Evolutionary conservation across 2,888 invertebrate species (phyloP), one percentile per base, ranked within the genome.

Genomic region (Invenusta paracnida): DNA sequence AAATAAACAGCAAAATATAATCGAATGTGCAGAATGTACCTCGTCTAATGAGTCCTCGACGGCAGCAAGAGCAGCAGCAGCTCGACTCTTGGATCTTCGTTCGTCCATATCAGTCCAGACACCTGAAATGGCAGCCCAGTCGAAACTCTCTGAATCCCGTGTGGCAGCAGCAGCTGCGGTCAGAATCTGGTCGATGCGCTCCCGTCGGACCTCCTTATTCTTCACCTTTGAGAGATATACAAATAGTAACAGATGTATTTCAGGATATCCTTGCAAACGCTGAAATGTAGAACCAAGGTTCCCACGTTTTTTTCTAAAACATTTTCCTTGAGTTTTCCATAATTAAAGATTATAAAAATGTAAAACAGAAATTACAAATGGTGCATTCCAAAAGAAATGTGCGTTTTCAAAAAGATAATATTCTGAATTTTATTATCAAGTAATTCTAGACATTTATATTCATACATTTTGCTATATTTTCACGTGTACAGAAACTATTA

Each of bases 171-270:
- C 23, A 29, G 82, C 30, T 2, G 23, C 82, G 2, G 82, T 82
- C 29, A 82, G 31, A 82, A 82, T 30, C 29, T 82, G 29, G 23
- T 82, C 82, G 30, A 82, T 82, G 1, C 82, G 82, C 13, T 82
- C 82, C 27, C 82, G 25, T 2, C 29, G 30, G 13, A 29, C 23
- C 27, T 82, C 82, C n/a, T 30, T 82, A 30, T 30, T 29, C 27
- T 73, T 73, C 17, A 73, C 73, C 73, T 73, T n/a, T n/a, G n/a
- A n/a, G n/a, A n/a, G n/a, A n/a, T n/a, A n/a, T n/a, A n/a, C n/a
- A n/a, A n/a, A n/a, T n/a, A n/a, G n/a, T n/a, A n/a, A n/a, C n/a
- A n/a, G n/a, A n/a, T n/a, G n/a, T n/a, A n/a, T n/a, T n/a, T n/a
- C n/a, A n/a, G n/a, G n/a, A n/a, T n/a, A n/a, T n/a, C n/a, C n/a